phyloP scores from a whole-genome alignment of 2,888 invertebrate species.

The Fragum fragum region DNA sequence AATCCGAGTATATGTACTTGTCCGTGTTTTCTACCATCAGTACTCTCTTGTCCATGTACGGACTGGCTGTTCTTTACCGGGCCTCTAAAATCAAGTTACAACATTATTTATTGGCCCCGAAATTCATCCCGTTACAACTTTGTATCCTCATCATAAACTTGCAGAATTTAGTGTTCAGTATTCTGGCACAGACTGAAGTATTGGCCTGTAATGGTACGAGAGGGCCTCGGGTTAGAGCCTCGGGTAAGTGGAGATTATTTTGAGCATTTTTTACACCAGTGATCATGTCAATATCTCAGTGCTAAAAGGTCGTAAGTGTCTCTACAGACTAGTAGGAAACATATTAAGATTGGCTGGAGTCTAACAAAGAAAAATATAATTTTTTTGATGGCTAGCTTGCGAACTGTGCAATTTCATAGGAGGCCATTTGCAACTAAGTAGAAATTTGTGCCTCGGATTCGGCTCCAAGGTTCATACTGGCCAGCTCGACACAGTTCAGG shows the following conservation, averaged over 20 bases:
- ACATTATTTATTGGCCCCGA: constrained; percentile 51
- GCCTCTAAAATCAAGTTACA: constrained; percentile 42
- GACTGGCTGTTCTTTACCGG: constrained; percentile 62
- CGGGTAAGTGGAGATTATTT: constrained; percentile 64
- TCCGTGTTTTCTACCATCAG: constrained; percentile 56
- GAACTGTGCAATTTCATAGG: too few species aligned
- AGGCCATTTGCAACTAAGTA: too few species aligned
- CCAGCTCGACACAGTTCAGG: too few species aligned
- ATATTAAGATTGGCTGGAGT: too few species aligned
- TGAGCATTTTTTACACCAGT: too few species aligned
- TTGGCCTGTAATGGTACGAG: constrained; percentile 56
- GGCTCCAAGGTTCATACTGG: too few species aligned
- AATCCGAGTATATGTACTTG: constrained; percentile 55
- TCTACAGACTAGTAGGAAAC: too few species aligned
- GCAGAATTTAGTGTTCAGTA: constrained; percentile 57
- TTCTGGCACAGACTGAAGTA: constrained; percentile 53
- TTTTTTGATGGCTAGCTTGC: too few species aligned
- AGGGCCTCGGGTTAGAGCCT: constrained; percentile 60
- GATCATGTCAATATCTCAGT: too few species aligned
- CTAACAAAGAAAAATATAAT: too few species aligned
- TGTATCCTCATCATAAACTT: constrained; percentile 61
- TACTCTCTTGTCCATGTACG: constrained; percentile 65
- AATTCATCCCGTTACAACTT: constrained; percentile 63
- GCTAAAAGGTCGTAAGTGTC: too few species aligned
- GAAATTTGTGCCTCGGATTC: too few species aligned